Evolutionary conservation across 2,888 invertebrate genomes (phyloP).

Genomic region (Odontocerum albicorne): DNA sequence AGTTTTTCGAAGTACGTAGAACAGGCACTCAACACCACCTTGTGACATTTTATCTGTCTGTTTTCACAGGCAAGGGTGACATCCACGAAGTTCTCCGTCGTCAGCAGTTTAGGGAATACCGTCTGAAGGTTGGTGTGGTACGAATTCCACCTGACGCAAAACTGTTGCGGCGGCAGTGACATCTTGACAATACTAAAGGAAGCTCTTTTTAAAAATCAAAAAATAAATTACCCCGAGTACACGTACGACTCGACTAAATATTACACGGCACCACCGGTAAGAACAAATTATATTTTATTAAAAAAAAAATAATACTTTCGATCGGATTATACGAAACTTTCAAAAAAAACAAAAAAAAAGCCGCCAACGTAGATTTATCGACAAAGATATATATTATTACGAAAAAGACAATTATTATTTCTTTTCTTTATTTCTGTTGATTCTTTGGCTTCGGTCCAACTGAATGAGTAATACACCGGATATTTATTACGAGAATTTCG

Average conservation of each 20-base stretch:
- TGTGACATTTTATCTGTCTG: constrained; percentile 83
- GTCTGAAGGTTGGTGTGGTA: constrained; percentile 79
- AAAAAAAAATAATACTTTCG: no score
- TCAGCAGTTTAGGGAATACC: constrained; percentile 73
- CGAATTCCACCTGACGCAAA: constrained; percentile 80
- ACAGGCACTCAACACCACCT: constrained; percentile 82
- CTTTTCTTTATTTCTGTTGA: no score
- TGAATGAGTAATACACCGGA: background rate
- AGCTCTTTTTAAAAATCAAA: constrained; percentile 26
- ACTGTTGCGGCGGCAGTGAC: constrained; percentile 64
- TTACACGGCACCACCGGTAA: no score
- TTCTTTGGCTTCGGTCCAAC: constrained; percentile 5
- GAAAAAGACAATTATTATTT: no score
- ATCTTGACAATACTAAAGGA: constrained; percentile 42
- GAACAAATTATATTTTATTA: no score
- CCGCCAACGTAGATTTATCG: no score
- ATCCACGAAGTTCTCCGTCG: constrained; percentile 83
- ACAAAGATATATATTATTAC: no score
- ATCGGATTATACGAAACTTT: no score
- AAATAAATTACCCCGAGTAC: background rate
- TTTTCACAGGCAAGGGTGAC: constrained; percentile 89
- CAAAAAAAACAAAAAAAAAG: no score
- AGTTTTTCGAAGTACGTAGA: constrained; percentile 82
- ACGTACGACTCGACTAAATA: background rate
- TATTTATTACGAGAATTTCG: constrained; percentile 6